A percentile compares a stretch with the other conserved stretches of the same genome.
These are phyloP conservation scores for Ariolimax columbianus DNA, from an alignment of 2,888 invertebrate species.

Conservation along the genomic window DNA sequence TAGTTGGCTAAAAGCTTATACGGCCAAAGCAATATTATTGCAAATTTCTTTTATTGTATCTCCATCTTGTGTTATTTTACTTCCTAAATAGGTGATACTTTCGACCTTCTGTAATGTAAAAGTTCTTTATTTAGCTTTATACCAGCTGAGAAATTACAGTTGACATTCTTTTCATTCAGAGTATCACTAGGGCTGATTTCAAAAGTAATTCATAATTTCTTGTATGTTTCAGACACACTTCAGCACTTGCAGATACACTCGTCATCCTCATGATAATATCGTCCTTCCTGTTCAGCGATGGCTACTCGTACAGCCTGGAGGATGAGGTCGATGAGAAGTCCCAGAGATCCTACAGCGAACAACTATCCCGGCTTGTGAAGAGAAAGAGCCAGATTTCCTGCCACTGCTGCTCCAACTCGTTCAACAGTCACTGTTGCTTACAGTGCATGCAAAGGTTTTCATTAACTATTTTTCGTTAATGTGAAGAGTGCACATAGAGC, in stretches of 20 bases:
- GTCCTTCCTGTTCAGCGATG: background rate
- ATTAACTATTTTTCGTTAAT: too few relatives aligned
- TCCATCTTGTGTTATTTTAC: too few relatives aligned
- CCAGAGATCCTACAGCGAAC: background rate
- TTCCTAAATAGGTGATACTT: too few relatives aligned
- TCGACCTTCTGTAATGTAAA: too few relatives aligned
- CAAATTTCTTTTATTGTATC: too few relatives aligned
- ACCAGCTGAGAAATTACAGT: too few relatives aligned
- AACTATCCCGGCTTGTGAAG: background rate
- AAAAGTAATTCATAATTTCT: background rate
- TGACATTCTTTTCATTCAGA: too few relatives aligned
- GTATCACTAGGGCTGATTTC: too few relatives aligned
- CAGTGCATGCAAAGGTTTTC: slow-evolving; percentile 45
- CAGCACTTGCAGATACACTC: background rate
- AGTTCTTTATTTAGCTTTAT: too few relatives aligned
- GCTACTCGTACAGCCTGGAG: background rate
- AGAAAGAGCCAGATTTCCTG: slow-evolving; percentile 32
- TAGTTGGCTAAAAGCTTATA: too few relatives aligned
- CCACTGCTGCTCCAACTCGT: slow-evolving; percentile 44
- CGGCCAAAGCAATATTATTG: too few relatives aligned
- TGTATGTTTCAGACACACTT: background rate
- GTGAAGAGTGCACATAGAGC: too few relatives aligned
- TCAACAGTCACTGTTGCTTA: slow-evolving; percentile 43
- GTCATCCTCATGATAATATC: background rate
- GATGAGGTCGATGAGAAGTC: background rate